Evolutionary conservation across 92 coral and sea anemone genomes (phyloP).

Genomic region (Muricea muricata): DNA sequence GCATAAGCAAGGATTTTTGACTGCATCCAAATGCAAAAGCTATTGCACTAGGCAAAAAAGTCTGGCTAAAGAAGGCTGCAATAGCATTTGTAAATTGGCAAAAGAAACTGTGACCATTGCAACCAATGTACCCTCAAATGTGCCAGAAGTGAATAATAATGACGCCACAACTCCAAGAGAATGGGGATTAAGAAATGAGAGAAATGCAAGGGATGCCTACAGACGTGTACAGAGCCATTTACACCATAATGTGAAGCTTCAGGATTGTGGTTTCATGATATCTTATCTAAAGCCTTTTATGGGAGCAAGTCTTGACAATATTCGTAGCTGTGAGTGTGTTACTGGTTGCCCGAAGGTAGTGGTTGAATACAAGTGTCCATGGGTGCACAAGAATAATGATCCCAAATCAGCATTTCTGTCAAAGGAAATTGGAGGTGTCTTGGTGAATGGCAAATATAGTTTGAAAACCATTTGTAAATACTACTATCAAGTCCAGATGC

Average conservation of each 20-base stretch:
- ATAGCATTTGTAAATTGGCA: neutral
- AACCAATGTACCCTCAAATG: too few species aligned
- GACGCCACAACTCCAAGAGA: too few species aligned
- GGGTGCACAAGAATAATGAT: neutral
- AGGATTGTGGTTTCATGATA: constrained; percentile 2
- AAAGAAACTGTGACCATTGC: neutral
- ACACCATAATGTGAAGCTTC: neutral
- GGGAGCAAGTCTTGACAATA: constrained; percentile 36
- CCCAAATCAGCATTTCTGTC: constrained; percentile 7
- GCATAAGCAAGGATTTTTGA: too few species aligned
- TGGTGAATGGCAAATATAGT: neutral
- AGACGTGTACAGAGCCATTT: too few species aligned
- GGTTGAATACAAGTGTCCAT: constrained; percentile 30
- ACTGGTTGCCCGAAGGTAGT: neutral
- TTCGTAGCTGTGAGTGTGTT: constrained; percentile 16
- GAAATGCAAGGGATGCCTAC: too few species aligned
- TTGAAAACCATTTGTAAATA: neutral
- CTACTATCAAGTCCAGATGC: constrained; percentile 25
- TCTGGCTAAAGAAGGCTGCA: neutral
- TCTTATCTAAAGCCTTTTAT: neutral
- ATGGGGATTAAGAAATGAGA: too few species aligned
- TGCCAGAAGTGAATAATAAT: too few species aligned
- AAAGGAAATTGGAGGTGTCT: constrained; percentile 23
- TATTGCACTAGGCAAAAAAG: neutral
- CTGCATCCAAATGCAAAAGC: constrained; percentile 7